Percentiles rank a stretch among this genome's conserved stretches.
These are phyloP conservation scores for Mareca strepera DNA, from an alignment of 2,797 vertebrate genomes.

Conservation along the genomic window DNA sequence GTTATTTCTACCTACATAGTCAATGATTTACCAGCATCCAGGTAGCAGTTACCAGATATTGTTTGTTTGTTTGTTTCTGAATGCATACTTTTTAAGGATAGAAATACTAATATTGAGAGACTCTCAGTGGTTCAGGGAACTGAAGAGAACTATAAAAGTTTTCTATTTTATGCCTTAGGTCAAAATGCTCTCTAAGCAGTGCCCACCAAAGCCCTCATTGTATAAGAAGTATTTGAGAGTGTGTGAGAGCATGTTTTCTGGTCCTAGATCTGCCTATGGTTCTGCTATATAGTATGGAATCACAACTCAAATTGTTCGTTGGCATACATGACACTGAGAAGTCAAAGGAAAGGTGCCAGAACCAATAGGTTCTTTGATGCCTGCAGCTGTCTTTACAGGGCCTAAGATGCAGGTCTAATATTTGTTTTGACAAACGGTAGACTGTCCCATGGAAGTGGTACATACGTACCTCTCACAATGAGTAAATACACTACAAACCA, in stretches of 20 bases:
- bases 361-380: background rate
- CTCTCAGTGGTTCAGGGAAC: background rate
- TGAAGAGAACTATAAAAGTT: background rate
- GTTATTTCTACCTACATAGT: constrained; percentile 3
- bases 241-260: background rate
- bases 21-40: background rate
- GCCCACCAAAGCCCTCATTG: background rate
- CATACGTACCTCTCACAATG: background rate
- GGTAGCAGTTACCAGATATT: background rate
- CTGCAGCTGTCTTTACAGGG: background rate
- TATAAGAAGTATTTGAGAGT: background rate
- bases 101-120: background rate
- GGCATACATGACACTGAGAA: background rate
- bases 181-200: background rate
- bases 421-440: background rate
- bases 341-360: background rate
- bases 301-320: background rate
- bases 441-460: background rate
- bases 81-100: background rate
- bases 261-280: background rate
- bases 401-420: background rate
- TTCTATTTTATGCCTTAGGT: rapidly evolving
- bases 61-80: background rate
- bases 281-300: background rate
- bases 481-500: background rate